Evolutionary conservation across 2,888 invertebrate genomes (phyloP).

Genomic region (Drosophila subsilvestris): DNA sequence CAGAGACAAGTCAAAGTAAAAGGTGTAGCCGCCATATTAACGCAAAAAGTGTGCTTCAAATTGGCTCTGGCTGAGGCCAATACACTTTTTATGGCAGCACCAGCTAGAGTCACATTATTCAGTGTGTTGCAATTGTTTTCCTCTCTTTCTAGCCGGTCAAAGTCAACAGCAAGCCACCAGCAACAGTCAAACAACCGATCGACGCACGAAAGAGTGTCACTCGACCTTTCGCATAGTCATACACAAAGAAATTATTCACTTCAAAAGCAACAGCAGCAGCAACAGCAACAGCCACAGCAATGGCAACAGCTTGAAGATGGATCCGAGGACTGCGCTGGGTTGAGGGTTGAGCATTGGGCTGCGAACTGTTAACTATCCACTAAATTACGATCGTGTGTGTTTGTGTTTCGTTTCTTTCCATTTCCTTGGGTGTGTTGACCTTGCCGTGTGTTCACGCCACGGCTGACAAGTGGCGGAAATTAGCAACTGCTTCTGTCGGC

Average conservation of each 20-base stretch:
- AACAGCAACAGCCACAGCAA: background rate
- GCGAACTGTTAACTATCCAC: slow-evolving; percentile 42
- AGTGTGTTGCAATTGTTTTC: slow-evolving; percentile 61
- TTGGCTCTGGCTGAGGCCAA: slow-evolving; percentile 74
- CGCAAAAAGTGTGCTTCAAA: slow-evolving; percentile 77
- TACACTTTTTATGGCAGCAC: slow-evolving; percentile 70
- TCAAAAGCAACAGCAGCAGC: slow-evolving; percentile 35
- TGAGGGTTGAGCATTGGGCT: slow-evolving; percentile 8
- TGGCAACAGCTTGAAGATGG: background rate
- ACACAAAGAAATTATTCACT: slow-evolving; percentile 70
- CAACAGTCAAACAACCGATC: slow-evolving; percentile 39
- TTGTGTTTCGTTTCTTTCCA: slow-evolving; percentile 21
- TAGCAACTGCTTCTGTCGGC: slow-evolving; percentile 66
- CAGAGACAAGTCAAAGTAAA: slow-evolving; percentile 62
- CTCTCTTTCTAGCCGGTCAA: slow-evolving; percentile 65
- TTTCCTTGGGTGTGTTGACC: slow-evolving; percentile 71
- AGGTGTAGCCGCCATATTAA: slow-evolving; percentile 75
- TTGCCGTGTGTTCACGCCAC: slow-evolving; percentile 41
- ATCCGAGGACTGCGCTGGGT: slow-evolving; percentile 13
- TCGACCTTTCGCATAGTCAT: slow-evolving; percentile 66
- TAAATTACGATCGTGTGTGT: slow-evolving; percentile 28
- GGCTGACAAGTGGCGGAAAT: slow-evolving; percentile 67
- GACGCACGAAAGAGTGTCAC: slow-evolving; percentile 70
- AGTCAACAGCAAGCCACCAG: slow-evolving; percentile 59
- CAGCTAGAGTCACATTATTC: slow-evolving; percentile 17